Percentiles rank a stretch among this genome's conserved stretches.
Evolutionary conservation across 2,797 vertebrate species (phyloP).

Genomic region (Peromyscus nudipes): DNA sequence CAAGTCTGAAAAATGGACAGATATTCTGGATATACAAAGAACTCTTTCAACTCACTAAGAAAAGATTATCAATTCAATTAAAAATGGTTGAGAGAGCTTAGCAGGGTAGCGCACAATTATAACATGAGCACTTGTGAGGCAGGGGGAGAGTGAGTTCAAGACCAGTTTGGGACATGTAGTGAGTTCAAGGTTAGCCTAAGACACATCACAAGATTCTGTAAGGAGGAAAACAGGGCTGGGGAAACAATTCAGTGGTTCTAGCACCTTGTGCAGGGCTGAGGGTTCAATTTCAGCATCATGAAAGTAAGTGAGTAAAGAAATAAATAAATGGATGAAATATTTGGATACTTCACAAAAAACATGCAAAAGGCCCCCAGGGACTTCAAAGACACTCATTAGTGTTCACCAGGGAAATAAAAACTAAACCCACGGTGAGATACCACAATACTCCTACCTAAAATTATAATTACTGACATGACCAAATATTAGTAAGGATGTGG

Average conservation of each 20-base stretch:
- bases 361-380: neutral
- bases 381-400: neutral
- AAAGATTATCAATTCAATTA: slow-evolving; percentile 35
- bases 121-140: neutral
- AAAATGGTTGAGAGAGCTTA: neutral
- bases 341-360: neutral
- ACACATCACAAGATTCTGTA: neutral
- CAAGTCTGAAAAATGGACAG: slow-evolving; percentile 1
- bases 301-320: neutral
- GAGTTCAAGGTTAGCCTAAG: neutral
- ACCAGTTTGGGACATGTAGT: neutral
- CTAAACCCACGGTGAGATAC: neutral
- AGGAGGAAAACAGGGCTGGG: neutral
- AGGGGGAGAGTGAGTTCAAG: neutral
- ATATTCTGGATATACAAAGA: neutral
- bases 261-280: neutral
- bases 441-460: neutral
- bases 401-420: slow-evolving; percentile 14
- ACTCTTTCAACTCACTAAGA: neutral
- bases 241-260: neutral
- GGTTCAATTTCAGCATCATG: neutral
- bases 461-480: neutral
- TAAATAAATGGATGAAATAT: neutral
- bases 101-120: too few species aligned
- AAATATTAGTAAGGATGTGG: neutral